A percentile compares a stretch with the other conserved stretches of the same genome.
phyloP scores from a whole-genome alignment of 2,888 invertebrate genomes.

The Linyphia triangularis region DNA sequence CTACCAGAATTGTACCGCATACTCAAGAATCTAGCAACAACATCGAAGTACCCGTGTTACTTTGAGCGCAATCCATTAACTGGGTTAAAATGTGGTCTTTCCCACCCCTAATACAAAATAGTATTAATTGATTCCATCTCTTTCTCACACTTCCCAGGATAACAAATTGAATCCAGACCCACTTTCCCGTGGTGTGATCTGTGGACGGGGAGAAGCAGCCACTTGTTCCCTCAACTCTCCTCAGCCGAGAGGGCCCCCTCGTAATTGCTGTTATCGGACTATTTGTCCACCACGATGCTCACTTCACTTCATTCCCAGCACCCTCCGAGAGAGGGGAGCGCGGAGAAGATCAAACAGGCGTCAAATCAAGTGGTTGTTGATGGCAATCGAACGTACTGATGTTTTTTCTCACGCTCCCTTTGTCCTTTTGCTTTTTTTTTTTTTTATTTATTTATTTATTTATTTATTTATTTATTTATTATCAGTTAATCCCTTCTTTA shows the following conservation, averaged over 20 bases:
- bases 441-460: too few species aligned
- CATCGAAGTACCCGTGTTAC: too few species aligned
- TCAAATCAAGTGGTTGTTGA: constrained; percentile 31
- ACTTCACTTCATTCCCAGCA: background rate
- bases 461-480: too few species aligned
- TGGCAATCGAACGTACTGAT: constrained; percentile 3
- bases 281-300: background rate
- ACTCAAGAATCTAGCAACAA: too few species aligned
- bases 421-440: too few species aligned
- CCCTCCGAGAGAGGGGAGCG: background rate
- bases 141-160: background rate
- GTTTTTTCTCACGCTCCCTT: too few species aligned
- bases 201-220: background rate
- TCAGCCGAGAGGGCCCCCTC: background rate
- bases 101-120: too few species aligned
- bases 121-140: too few species aligned
- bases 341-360: background rate
- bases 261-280: constrained; percentile 20
- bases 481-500: too few species aligned
- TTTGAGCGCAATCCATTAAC: too few species aligned
- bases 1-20: too few species aligned
- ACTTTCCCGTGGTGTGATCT: constrained; percentile 21
- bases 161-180: constrained; percentile 42
- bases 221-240: background rate
- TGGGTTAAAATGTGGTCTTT: too few species aligned